Base-by-base conservation (phyloP, 2,888 invertebrate species). In the Temnothorax rugatulus region DNA sequence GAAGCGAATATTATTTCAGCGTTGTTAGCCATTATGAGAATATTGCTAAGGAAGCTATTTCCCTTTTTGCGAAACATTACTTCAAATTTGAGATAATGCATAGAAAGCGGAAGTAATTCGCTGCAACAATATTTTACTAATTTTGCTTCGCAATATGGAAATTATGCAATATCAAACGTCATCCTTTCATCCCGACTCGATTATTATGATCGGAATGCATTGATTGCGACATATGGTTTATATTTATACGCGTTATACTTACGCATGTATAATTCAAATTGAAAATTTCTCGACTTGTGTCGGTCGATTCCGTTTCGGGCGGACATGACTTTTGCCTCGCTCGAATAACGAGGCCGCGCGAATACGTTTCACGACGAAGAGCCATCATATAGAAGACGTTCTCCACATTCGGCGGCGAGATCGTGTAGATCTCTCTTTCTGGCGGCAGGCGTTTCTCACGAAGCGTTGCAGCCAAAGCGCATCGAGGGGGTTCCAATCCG, bases 11-110 rank as follows among this genome's bases (percentile, higher is more conserved):
- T 81, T 69, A 81, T 61, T 59, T 71, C 59, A 66, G 47, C 21
- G 34, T 59, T 47, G 13, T 69, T 79, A 69, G n/a, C 59, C n/a
- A 69, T 81, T 69, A 69, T 81, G 79, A 81, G 38, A 81, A 59
- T 69, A 21, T 61, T 61, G 34, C 79, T 34, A 47, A 38, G 18
- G 5, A 3, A 64, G 59, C 15, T 69, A 71, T 38, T 59, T 71
- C n/a, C 59, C 18, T 21, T 69, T 81, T 79, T 18, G 59, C 38
- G 13, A 71, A 81, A 50, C 61, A 81, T 71, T 71, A 59, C 47
- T 69, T 59, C 25, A 59, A 69, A 81, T 69, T 47, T 71, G 21
- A 61, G 38, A 47, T 79, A 79, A 59, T 69, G n/a, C n/a, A 47
- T 34, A 44, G 47, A 21, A 47, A 59, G 47, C 57, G 34, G 34